phyloP scores from a whole-genome alignment of 2,113 vertebrate species.

The Acrocephalus arundinaceus region DNA sequence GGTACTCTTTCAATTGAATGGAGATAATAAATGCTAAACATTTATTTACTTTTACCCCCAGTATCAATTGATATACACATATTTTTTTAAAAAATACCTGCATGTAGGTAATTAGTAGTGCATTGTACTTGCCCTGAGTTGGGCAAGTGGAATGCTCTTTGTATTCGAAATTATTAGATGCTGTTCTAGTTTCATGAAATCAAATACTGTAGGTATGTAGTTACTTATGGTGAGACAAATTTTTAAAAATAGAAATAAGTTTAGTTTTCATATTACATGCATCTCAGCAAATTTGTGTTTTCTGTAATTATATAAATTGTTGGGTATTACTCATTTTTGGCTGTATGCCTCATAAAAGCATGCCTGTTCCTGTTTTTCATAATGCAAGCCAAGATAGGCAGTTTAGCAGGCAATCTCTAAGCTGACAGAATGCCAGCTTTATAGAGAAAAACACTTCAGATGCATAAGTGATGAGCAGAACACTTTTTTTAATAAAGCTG shows the following conservation, averaged over 20 bases:
- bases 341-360: neutral
- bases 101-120: neutral
- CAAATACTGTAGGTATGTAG: neutral
- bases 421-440: neutral
- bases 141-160: neutral
- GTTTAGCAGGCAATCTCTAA: neutral
- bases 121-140: neutral
- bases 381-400: neutral
- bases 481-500: neutral
- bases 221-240: neutral
- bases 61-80: neutral
- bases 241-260: neutral
- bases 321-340: neutral
- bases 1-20: neutral
- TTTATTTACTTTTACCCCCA: neutral
- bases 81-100: neutral
- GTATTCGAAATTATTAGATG: neutral
- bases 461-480: neutral
- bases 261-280: neutral
- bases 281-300: neutral
- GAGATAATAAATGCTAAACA: neutral
- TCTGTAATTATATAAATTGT: constrained; percentile 4
- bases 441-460: neutral
- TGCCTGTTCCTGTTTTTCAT: neutral
- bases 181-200: neutral